Evolutionary conservation across 2,888 invertebrate genomes (phyloP).

Genomic region (Cephus sareptanus): DNA sequence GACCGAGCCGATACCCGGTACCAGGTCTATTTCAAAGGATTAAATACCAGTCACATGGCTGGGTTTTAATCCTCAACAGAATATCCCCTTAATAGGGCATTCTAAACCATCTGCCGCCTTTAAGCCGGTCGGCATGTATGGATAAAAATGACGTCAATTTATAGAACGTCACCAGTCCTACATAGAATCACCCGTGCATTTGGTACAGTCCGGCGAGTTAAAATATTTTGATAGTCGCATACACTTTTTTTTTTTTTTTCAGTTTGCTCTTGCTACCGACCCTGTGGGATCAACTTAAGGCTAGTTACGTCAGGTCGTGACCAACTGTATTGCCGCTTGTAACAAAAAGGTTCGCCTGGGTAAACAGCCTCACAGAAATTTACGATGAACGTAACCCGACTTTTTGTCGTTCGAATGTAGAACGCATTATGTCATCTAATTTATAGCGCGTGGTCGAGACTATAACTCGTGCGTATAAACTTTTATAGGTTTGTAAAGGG

Average conservation of each 20-base stretch:
- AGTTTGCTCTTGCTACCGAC: background rate
- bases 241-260: background rate
- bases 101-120: slow-evolving; percentile 21
- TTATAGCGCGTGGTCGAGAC: slow-evolving; percentile 34
- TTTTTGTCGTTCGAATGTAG: slow-evolving; percentile 29
- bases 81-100: slow-evolving; percentile 22
- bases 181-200: slow-evolving; percentile 1
- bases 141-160: slow-evolving; percentile 17
- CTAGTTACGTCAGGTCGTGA: background rate
- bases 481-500: slow-evolving; percentile 26
- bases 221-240: slow-evolving; percentile 20
- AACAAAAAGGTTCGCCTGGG: slow-evolving; percentile 15
- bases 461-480: slow-evolving; percentile 36
- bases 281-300: background rate
- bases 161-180: slow-evolving; percentile 3
- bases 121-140: slow-evolving; percentile 10
- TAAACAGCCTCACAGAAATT: slow-evolving; percentile 17
- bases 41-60: slow-evolving; percentile 21
- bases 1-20: slow-evolving; percentile 14
- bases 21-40: slow-evolving; percentile 23
- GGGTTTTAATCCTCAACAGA: slow-evolving; percentile 20
- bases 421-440: slow-evolving; percentile 38
- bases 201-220: background rate
- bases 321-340: background rate
- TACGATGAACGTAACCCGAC: slow-evolving; percentile 14